Percentiles rank a stretch among this genome's conserved stretches.
phyloP scores from a whole-genome alignment of 2,113 vertebrate species.

The Odocoileus hemionus region DNA sequence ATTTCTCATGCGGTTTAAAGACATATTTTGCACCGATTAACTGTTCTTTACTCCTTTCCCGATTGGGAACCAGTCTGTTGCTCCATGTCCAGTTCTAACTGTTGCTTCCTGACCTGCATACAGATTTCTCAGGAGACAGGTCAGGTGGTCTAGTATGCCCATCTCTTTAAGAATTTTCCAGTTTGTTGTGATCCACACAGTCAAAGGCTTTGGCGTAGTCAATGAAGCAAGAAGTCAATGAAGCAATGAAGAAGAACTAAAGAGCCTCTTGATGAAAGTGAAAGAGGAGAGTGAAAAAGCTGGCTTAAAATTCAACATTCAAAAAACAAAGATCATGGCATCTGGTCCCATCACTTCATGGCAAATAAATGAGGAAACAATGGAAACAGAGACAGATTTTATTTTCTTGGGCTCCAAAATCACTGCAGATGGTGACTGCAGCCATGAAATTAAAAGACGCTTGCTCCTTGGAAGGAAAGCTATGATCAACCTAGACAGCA shows the following conservation, averaged over 20 bases:
- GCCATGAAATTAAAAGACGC: neutral
- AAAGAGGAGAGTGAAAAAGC: neutral
- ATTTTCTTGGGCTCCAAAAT: neutral
- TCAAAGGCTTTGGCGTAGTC: neutral
- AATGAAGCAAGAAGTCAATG: neutral
- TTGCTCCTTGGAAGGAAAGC: neutral
- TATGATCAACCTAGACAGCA: neutral
- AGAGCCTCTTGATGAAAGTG: neutral
- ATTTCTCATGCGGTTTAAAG: neutral
- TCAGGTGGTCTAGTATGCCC: neutral
- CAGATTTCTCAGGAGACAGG: neutral
- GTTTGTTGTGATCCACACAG: neutral
- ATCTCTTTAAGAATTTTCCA: neutral
- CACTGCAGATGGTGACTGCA: neutral
- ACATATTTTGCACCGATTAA: constrained; percentile 32
- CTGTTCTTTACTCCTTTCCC: neutral
- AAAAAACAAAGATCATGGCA: neutral
- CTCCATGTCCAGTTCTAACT: neutral
- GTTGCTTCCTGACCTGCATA: neutral
- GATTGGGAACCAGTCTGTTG: neutral
- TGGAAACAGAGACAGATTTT: neutral
- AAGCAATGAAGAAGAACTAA: neutral
- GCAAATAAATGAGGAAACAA: neutral
- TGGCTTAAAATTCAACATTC: neutral
- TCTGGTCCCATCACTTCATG: neutral